A percentile compares a stretch with the other conserved stretches of the same genome.
These are phyloP conservation scores for Holothuria scabra DNA, from an alignment of 53 echinoderm and acorn worm genomes.

Conservation along the genomic window DNA sequence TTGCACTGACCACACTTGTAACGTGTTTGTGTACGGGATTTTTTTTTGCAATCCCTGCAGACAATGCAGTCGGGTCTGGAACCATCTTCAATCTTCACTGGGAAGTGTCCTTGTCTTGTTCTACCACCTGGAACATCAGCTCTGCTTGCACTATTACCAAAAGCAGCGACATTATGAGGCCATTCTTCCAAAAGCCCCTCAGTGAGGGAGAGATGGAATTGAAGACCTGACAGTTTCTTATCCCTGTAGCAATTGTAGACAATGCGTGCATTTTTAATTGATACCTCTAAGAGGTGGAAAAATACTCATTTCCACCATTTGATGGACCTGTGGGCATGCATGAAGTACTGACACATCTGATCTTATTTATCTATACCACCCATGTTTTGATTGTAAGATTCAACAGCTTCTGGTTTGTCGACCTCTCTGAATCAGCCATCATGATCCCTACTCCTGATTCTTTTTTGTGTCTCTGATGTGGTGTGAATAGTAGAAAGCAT, in stretches of 20 bases:
- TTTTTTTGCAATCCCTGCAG: not conserved
- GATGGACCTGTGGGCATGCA: too few species aligned
- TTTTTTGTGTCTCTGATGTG: not conserved
- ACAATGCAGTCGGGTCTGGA: constrained; percentile 29
- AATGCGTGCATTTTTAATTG: not conserved
- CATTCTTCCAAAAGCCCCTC: constrained; percentile 9
- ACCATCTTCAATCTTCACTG: not conserved
- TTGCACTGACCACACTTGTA: not conserved
- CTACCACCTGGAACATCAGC: not conserved
- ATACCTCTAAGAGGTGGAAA: too few species aligned
- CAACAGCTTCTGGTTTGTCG: constrained; percentile 2
- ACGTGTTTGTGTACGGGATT: not conserved
- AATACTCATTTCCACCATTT: too few species aligned
- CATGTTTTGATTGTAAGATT: constrained; percentile 6
- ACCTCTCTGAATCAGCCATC: not conserved
- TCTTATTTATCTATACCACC: not conserved
- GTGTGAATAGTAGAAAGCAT: constrained; percentile 11
- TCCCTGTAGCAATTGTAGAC: constrained; percentile 11
- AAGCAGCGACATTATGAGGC: not conserved
- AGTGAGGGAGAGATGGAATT: not conserved
- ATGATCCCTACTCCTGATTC: not conserved
- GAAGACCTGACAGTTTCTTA: constrained; percentile 7
- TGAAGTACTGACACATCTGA: too few species aligned
- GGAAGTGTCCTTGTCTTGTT: constrained; percentile 9
- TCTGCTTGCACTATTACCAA: not conserved